These are phyloP conservation scores for Procavia capensis DNA, from an alignment of 2,113 vertebrate species.

Conservation along the genomic window DNA sequence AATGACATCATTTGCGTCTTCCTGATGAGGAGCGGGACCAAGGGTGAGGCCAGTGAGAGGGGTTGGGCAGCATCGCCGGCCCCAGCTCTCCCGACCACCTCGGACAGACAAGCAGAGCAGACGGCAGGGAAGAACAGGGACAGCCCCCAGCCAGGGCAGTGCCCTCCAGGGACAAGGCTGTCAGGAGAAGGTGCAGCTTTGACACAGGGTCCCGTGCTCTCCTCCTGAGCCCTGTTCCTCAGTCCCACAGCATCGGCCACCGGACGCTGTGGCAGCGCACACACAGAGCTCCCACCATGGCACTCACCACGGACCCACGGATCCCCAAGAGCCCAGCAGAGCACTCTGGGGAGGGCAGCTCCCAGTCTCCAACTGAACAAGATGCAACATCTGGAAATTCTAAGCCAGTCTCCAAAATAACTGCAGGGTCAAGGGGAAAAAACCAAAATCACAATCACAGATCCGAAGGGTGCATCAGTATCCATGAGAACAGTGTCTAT, in stretches of 20 bases:
- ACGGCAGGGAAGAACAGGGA: not conserved
- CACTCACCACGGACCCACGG: not conserved
- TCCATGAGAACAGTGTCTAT: not conserved
- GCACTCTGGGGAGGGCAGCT: not conserved
- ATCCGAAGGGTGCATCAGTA: not conserved
- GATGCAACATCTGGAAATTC: conserved; percentile 33
- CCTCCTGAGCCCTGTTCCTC: not conserved
- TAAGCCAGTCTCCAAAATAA: not conserved
- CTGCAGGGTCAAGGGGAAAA: not conserved
- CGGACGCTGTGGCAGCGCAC: not conserved
- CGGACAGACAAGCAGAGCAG: not conserved
- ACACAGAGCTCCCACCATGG: not conserved
- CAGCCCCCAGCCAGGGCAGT: not conserved
- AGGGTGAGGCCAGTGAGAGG: not conserved
- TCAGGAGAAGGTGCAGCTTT: not conserved
- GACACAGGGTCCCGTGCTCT: not conserved
- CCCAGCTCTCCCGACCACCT: not conserved
- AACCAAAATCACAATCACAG: conserved; percentile 19
- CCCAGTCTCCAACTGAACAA: not conserved
- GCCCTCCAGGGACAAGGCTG: not conserved
- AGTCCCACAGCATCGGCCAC: not conserved
- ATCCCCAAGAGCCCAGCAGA: not conserved
- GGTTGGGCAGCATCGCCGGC: too few species aligned
- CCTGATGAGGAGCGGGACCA: not conserved
- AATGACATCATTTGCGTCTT: not conserved